A percentile compares a stretch with the other conserved stretches of the same genome.
phyloP scores from a whole-genome alignment of 2,888 invertebrate genomes.

The Noctua janthe region DNA sequence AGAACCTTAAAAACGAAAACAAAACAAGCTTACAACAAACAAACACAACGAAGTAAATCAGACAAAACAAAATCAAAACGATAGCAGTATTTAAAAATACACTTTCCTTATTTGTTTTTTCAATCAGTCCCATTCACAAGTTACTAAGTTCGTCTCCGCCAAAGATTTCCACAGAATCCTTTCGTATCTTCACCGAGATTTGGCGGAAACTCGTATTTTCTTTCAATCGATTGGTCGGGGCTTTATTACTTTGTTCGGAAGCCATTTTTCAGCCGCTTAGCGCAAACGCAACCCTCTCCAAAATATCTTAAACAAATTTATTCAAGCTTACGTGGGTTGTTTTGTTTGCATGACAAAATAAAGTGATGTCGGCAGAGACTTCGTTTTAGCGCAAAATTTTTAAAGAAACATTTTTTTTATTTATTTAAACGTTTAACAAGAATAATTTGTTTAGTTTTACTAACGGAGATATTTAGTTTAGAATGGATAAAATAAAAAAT shows the following conservation, averaged over 20 bases:
- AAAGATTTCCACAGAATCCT: slow-evolving; percentile 47
- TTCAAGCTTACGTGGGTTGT: slow-evolving; percentile 70
- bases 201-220: slow-evolving; percentile 67
- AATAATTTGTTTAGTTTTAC: neutral
- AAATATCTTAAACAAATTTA: slow-evolving; percentile 73
- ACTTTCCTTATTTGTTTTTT: slow-evolving; percentile 33
- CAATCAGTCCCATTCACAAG: slow-evolving; percentile 49
- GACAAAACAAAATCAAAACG: slow-evolving; percentile 20
- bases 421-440: neutral
- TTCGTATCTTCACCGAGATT: slow-evolving; percentile 37
- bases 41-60: slow-evolving; percentile 2
- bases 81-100: slow-evolving; percentile 34
- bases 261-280: slow-evolving; percentile 73
- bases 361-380: slow-evolving; percentile 7
- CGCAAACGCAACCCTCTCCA: slow-evolving; percentile 69
- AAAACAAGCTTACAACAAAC: neutral
- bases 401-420: neutral
- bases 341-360: slow-evolving; percentile 69
- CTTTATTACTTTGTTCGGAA: slow-evolving; percentile 72
- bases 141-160: slow-evolving; percentile 44
- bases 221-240: slow-evolving; percentile 69
- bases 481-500: neutral
- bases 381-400: neutral
- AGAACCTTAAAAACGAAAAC: neutral
- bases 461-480: neutral